A percentile compares a stretch with the other conserved stretches of the same genome.
These are phyloP conservation scores for Amazona guildingii DNA, from an alignment of 2,113 vertebrate genomes.

Conservation along the genomic window DNA sequence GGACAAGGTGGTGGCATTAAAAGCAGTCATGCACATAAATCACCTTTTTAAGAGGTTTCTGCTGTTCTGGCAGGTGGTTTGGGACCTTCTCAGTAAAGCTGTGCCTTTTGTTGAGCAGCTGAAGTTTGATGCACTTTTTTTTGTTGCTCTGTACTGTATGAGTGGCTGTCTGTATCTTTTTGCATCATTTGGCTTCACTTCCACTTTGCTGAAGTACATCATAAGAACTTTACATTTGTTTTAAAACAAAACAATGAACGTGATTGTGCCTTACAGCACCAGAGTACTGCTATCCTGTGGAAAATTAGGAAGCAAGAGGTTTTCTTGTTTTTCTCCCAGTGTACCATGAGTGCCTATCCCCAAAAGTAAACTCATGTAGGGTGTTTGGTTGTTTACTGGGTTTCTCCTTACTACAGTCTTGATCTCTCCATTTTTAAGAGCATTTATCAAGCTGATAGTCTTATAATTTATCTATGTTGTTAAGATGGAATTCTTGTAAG, in stretches of 20 bases:
- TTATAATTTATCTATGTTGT: neutral
- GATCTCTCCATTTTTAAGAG: neutral
- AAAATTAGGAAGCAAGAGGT: neutral
- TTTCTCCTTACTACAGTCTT: neutral
- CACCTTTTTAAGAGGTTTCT: neutral
- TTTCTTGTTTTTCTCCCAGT: neutral
- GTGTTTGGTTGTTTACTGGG: neutral
- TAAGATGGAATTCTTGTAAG: neutral
- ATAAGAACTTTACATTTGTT: neutral
- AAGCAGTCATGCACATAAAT: neutral
- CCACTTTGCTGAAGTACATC: neutral
- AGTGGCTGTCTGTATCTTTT: neutral
- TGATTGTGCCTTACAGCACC: neutral
- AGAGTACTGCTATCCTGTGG: neutral
- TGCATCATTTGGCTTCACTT: constrained; percentile 28
- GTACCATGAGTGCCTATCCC: neutral
- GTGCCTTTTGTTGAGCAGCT: neutral
- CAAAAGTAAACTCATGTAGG: neutral
- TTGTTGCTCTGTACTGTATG: neutral
- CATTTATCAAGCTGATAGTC: neutral
- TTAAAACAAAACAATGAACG: neutral
- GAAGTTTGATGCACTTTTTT: constrained; percentile 24
- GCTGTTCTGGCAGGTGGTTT: neutral
- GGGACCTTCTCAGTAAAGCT: neutral
- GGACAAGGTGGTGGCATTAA: neutral